A percentile compares a stretch with the other conserved stretches of the same genome.
phyloP scores from a whole-genome alignment of 2,113 vertebrate genomes.

The Stigmatopora argus region DNA sequence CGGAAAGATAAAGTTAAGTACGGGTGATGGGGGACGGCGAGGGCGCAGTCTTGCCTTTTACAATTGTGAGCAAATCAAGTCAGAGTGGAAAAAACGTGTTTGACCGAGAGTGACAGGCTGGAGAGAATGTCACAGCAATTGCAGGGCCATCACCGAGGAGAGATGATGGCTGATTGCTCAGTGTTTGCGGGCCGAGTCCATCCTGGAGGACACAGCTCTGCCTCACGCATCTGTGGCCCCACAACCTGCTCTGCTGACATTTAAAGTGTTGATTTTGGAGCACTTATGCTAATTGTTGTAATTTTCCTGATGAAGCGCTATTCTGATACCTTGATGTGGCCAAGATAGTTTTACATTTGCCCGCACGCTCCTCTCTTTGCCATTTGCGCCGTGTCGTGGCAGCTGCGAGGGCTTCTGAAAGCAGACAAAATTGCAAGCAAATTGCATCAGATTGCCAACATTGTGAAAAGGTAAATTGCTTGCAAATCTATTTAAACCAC shows the following conservation, averaged over 20 bases:
- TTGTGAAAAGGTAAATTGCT: conserved; percentile 99
- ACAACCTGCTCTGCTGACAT: conserved; percentile 98
- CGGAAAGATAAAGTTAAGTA: conserved; percentile 30
- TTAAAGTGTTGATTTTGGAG: conserved; percentile 99
- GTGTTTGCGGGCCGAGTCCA: conserved; percentile 89
- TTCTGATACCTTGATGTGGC: conserved; percentile 99
- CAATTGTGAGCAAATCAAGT: conserved; percentile 78
- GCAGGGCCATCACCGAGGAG: conserved; percentile 93
- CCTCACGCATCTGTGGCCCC: conserved; percentile 91
- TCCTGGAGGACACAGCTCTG: conserved; percentile 83
- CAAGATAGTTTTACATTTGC: conserved; percentile 99
- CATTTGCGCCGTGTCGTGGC: conserved; percentile 99
- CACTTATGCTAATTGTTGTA: conserved; percentile 99
- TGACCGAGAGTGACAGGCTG: conserved; percentile 91
- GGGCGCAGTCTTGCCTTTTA: conserved; percentile 61
- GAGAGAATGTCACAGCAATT: conserved; percentile 99
- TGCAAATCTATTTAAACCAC: conserved; percentile 99
- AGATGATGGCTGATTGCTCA: conserved; percentile 98
- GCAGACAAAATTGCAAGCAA: conserved; percentile 99
- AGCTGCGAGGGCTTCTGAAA: conserved; percentile 99
- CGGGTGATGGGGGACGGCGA: conserved; percentile 4
- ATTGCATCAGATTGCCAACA: conserved; percentile 99
- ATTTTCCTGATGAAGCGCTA: conserved; percentile 99
- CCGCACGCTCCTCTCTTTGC: conserved; percentile 94
- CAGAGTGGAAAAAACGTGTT: conserved; percentile 75